Conservation (phyloP, 2,888 invertebrate species). For the Lepeophtheirus nordmannii region DNA sequence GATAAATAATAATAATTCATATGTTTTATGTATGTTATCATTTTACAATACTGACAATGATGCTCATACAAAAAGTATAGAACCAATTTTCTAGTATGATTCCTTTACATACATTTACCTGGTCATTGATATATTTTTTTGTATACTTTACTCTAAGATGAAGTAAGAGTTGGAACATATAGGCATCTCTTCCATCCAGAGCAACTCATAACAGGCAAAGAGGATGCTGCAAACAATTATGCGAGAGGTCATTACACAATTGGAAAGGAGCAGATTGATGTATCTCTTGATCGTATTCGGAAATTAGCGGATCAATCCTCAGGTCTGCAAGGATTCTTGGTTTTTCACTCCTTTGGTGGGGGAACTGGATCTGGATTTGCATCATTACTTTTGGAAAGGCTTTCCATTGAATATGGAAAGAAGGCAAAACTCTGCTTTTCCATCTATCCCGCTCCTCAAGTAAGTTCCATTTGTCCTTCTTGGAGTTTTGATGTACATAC, state of each 20-base stretch:
- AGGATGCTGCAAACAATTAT: slow-evolving; percentile 72
- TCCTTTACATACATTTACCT: too few species aligned
- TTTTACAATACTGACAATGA: too few species aligned
- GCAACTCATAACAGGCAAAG: slow-evolving; percentile 81
- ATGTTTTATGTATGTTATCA: too few species aligned
- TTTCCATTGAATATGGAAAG: slow-evolving; percentile 42
- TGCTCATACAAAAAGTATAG: too few species aligned
- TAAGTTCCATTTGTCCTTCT: slow-evolving; percentile 17
- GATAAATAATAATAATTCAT: too few species aligned
- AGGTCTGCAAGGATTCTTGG: slow-evolving; percentile 40
- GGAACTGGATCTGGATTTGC: slow-evolving; percentile 42
- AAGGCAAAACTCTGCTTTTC: slow-evolving; percentile 37
- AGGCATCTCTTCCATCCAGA: slow-evolving; percentile 93
- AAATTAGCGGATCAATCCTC: slow-evolving; percentile 38
- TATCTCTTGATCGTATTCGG: slow-evolving; percentile 38
- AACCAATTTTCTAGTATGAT: too few species aligned
- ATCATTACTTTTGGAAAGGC: slow-evolving; percentile 40
- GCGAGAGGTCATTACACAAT: slow-evolving; percentile 64
- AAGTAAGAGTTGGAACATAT: slow-evolving; percentile 83
- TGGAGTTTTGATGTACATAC: background rate
- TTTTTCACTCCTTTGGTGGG: slow-evolving; percentile 41
- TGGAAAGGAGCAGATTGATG: slow-evolving; percentile 43
- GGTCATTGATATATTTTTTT: too few species aligned
- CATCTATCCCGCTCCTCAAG: slow-evolving; percentile 29
- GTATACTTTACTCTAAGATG: slow-evolving; percentile 42